A percentile compares a stretch with the other conserved stretches of the same genome.
Evolutionary conservation across 2,888 invertebrate genomes (phyloP).

Genomic region (Scaptomyza polygonia): DNA sequence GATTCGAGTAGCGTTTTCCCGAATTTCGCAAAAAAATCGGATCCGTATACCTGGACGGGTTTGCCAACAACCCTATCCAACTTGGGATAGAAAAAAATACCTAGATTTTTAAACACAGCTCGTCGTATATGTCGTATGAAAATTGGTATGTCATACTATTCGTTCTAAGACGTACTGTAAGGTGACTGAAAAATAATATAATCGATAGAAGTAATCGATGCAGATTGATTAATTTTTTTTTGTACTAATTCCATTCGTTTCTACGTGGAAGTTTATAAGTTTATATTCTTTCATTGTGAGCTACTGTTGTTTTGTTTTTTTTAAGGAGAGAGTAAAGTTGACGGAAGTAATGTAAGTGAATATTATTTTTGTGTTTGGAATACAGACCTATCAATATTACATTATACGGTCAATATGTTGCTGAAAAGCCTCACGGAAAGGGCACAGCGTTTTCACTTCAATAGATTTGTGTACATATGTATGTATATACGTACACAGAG

Average conservation of each 20-base stretch:
- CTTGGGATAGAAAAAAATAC: no score
- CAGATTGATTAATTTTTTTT: slow-evolving; percentile 32
- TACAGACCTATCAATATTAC: slow-evolving; percentile 1
- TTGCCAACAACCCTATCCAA: no score
- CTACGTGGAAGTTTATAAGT: slow-evolving; percentile 43
- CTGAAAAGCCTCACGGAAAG: not conserved
- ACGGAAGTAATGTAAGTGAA: slow-evolving; percentile 71
- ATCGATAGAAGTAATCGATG: slow-evolving; percentile 14
- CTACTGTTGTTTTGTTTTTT: slow-evolving; percentile 71
- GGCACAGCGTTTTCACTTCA: slow-evolving; percentile 10
- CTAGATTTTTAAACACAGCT: not conserved
- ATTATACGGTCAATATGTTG: not conserved
- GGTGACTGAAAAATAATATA: not conserved
- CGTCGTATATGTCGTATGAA: no score
- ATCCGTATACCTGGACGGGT: no score
- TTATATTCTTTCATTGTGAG: slow-evolving; percentile 62
- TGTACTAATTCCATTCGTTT: slow-evolving; percentile 55
- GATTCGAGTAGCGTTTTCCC: no score
- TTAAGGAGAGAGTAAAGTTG: slow-evolving; percentile 63
- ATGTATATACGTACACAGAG: not conserved
- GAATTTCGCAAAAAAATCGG: no score
- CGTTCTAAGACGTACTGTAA: slow-evolving; percentile 11
- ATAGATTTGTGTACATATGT: slow-evolving; percentile 7
- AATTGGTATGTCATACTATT: slow-evolving; percentile 2
- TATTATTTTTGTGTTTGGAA: slow-evolving; percentile 13